phyloP scores from a whole-genome alignment of 1,140 invertebrate species.

The Drosophila lacteicornis region DNA sequence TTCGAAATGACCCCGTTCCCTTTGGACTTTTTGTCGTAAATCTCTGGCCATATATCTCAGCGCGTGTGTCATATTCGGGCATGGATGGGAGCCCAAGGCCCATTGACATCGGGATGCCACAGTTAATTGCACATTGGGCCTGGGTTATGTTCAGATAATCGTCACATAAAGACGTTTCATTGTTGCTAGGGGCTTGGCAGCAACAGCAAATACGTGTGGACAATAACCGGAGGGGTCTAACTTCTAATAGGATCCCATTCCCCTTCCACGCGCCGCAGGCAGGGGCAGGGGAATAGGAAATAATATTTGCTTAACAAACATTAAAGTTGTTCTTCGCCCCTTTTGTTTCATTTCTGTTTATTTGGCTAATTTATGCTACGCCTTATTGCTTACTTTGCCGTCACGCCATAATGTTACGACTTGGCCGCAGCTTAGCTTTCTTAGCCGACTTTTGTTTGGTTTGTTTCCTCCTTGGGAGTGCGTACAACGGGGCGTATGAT shows the following conservation, averaged over 20 bases:
- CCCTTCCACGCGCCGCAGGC: background rate
- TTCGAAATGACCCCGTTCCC: background rate
- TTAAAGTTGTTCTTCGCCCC: conserved; percentile 69
- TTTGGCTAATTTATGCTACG: conserved; percentile 81
- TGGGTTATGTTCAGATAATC: conserved; percentile 76
- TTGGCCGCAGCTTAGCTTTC: conserved; percentile 51
- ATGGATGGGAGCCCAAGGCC: conserved; percentile 14
- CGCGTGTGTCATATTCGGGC: conserved; percentile 38
- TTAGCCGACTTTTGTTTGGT: conserved; percentile 30
- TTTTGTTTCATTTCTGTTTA: conserved; percentile 64
- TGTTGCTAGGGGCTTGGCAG: conserved; percentile 36
- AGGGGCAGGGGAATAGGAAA: background rate
- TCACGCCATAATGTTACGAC: conserved; percentile 74
- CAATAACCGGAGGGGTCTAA: conserved; percentile 29
- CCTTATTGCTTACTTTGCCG: conserved; percentile 76
- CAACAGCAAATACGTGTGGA: conserved; percentile 29
- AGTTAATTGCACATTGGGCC: conserved; percentile 74
- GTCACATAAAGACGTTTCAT: conserved; percentile 79
- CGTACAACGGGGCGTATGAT: conserved; percentile 53
- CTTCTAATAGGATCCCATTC: conserved; percentile 15
- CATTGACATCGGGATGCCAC: conserved; percentile 30
- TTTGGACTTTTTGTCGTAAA: conserved; percentile 19
- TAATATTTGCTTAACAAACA: conserved; percentile 78
- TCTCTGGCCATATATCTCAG: conserved; percentile 35
- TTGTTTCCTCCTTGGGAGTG: background rate